Percentiles rank a stretch among this genome's conserved stretches.
Evolutionary conservation across 2,888 invertebrate genomes (phyloP).

Genomic region (Serripes groenlandicus): DNA sequence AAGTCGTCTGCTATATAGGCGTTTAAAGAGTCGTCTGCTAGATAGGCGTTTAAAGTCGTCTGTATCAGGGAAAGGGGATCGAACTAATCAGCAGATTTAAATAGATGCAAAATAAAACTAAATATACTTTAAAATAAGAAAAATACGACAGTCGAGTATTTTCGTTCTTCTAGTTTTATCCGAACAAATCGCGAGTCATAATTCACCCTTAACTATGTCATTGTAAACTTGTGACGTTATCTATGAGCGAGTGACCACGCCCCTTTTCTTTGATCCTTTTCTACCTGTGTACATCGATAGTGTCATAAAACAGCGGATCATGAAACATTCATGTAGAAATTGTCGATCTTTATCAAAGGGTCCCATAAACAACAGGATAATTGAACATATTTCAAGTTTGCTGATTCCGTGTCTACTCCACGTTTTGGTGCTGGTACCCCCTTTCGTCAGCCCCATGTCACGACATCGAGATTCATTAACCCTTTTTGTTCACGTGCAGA

Average conservation of each 20-base stretch:
- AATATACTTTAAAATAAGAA: no score
- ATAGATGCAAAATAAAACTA: no score
- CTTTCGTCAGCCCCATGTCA: not conserved
- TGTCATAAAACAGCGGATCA: slow-evolving; percentile 28
- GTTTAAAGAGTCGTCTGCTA: no score
- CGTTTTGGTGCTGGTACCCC: not conserved
- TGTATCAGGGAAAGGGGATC: no score
- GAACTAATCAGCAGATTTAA: no score
- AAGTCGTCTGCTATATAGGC: no score
- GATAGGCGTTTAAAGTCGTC: no score
- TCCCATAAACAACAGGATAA: slow-evolving; percentile 45
- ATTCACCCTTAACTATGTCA: slow-evolving; percentile 25
- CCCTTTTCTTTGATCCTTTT: slow-evolving; percentile 24
- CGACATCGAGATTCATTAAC: no score
- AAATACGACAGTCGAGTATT: no score
- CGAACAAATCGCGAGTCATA: not conserved
- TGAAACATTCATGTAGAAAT: slow-evolving; percentile 37
- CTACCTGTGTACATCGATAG: not conserved
- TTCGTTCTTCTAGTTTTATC: no score
- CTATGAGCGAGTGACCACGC: not conserved
- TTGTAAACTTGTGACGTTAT: slow-evolving; percentile 26
- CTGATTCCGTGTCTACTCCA: not conserved
- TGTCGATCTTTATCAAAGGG: slow-evolving; percentile 49
- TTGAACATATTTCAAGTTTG: slow-evolving; percentile 17
- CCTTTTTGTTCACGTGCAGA: no score